A percentile compares a stretch with the other conserved stretches of the same genome.
Evolutionary conservation across 2,888 invertebrate species (phyloP).

Genomic region (Sympetrum striolatum): DNA sequence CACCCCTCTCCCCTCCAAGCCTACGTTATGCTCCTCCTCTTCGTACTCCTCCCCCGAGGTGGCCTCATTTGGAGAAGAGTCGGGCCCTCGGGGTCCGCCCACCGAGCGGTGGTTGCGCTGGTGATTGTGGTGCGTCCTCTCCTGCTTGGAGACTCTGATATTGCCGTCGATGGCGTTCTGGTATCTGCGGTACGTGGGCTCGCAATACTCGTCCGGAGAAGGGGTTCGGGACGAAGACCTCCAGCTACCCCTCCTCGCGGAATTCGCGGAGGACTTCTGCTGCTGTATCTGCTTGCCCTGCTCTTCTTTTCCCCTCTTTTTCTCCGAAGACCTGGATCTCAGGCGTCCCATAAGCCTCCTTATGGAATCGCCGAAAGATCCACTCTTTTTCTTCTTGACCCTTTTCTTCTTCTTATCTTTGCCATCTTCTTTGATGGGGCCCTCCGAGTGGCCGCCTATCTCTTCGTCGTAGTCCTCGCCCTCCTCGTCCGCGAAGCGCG

Average conservation of each 20-base stretch:
- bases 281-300: background rate
- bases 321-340: constrained; percentile 56
- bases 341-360: constrained; percentile 83
- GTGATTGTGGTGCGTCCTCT: background rate
- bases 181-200: constrained; percentile 64
- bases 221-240: constrained; percentile 63
- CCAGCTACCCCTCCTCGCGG: constrained; percentile 13
- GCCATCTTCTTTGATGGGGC: background rate
- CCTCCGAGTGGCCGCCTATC: background rate
- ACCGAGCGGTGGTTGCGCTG: background rate
- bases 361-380: constrained; percentile 78
- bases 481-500: constrained; percentile 40
- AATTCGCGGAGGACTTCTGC: background rate
- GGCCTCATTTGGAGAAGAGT: constrained; percentile 45
- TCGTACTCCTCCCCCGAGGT: constrained; percentile 24
- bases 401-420: constrained; percentile 62
- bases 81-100: constrained; percentile 38
- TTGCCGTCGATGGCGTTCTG: constrained; percentile 63
- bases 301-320: constrained; percentile 25
- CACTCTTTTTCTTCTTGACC: constrained; percentile 73
- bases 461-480: background rate
- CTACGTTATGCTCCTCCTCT: background rate
- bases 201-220: constrained; percentile 55
- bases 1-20: constrained; percentile 49
- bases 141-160: constrained; percentile 52